A percentile compares a stretch with the other conserved stretches of the same genome.
phyloP scores from a whole-genome alignment of 1,140 invertebrate species.

The Megalonaias nervosa region DNA sequence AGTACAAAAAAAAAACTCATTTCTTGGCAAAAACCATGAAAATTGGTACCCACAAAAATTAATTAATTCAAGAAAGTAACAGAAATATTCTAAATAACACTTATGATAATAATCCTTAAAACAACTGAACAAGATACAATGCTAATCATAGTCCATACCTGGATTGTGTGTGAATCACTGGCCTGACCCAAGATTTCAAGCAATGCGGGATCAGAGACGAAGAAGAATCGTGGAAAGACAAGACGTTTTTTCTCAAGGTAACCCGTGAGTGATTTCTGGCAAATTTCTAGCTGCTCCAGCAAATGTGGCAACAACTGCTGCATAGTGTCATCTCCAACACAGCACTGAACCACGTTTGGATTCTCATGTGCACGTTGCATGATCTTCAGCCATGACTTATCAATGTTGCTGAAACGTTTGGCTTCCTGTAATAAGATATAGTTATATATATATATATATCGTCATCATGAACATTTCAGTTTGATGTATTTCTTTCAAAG shows the following conservation, averaged over 20 bases:
- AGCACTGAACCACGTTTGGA: constrained; percentile 94
- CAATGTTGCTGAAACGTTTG: constrained; percentile 91
- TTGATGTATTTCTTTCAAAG: too few relatives aligned
- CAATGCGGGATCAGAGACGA: constrained; percentile 97
- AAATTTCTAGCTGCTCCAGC: constrained; percentile 96
- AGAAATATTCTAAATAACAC: too few relatives aligned
- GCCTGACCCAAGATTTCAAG: constrained; percentile 97
- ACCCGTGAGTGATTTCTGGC: constrained; percentile 96
- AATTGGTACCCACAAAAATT: too few relatives aligned
- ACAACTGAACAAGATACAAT: neutral
- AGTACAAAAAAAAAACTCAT: too few relatives aligned
- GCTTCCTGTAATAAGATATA: constrained; percentile 65
- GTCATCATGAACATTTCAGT: too few relatives aligned
- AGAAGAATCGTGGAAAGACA: constrained; percentile 98
- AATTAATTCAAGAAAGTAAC: too few relatives aligned
- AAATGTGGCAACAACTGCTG: constrained; percentile 94
- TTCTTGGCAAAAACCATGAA: too few relatives aligned
- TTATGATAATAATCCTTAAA: too few relatives aligned
- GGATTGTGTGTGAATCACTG: constrained; percentile 98
- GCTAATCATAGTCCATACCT: constrained; percentile 49
- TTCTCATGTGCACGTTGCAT: constrained; percentile 97
- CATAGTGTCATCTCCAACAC: constrained; percentile 94
- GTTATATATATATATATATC: too few relatives aligned
- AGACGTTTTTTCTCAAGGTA: constrained; percentile 97
- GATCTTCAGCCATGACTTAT: constrained; percentile 99